Conservation (phyloP, 2,888 invertebrate genomes). For the Dimorphilus gyrociliatus region DNA sequence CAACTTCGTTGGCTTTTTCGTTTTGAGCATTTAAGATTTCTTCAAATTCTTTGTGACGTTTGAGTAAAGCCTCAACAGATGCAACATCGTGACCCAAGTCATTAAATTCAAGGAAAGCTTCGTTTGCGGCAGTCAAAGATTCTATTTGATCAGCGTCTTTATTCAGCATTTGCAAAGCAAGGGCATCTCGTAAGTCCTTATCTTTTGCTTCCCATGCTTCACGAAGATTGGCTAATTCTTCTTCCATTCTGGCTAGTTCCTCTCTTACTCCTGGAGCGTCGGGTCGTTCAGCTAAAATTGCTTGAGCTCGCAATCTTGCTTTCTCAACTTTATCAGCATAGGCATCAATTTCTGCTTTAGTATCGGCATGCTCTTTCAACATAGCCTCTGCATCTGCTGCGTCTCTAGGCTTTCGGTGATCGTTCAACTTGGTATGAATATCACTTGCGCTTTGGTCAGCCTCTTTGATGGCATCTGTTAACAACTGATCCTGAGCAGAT, state of each 20-base stretch:
- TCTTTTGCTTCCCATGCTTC: constrained; percentile 70
- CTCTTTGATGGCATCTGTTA: too few species aligned
- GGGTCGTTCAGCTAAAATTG: constrained; percentile 49
- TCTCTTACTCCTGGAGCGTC: constrained; percentile 56
- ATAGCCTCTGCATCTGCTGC: constrained; percentile 80
- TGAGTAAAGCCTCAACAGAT: constrained; percentile 66
- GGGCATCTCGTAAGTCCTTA: constrained; percentile 64
- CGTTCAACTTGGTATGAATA: constrained; percentile 22
- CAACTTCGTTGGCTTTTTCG: constrained; percentile 61
- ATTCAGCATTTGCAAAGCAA: constrained; percentile 68
- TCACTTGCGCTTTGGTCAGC: too few species aligned
- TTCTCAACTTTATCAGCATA: constrained; percentile 56
- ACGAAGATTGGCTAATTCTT: constrained; percentile 56
- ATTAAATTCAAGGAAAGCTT: constrained; percentile 73
- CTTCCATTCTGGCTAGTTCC: constrained; percentile 52
- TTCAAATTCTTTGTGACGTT: constrained; percentile 81
- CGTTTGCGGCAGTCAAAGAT: constrained; percentile 79
- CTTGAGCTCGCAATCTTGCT: constrained; percentile 41
- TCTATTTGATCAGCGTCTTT: constrained; percentile 93
- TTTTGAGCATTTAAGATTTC: constrained; percentile 82
- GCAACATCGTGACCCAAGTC: constrained; percentile 57
- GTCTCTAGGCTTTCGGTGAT: constrained; percentile 32
- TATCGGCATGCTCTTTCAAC: constrained; percentile 72
- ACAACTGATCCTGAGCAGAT: too few species aligned
- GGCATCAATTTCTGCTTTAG: constrained; percentile 72